Evolutionary conservation across 2,113 vertebrate genomes (phyloP), one percentile per base, ranked within the genome.

Genomic region (Elgaria multicarinata): DNA sequence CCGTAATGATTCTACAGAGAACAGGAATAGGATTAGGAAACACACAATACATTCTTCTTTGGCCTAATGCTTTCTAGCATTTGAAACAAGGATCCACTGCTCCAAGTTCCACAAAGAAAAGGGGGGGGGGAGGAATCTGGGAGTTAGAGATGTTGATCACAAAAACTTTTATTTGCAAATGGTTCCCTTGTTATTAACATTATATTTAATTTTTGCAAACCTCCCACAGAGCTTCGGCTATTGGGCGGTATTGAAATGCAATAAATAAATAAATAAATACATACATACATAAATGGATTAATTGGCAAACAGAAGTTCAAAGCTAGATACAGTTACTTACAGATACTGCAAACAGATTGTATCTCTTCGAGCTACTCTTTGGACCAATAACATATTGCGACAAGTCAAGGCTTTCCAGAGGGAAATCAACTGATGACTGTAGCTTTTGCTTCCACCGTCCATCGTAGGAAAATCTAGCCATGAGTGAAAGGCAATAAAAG

Each of bases 391-490:
- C 98, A 14, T 99, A 99, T 75, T 98, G 98, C 0, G 96, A 93
- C 83, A 99, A 97, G 95, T 99, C 99, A 96, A 99, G 98, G 91
- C 94, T 97, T 96, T 99, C 99, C 89, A 99, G 93, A 1, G 99
- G 97, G 92, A 99, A 99, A 95, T 99, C 99, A 66, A 99, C 99
- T 46, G 97, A 97, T 0, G 98, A 99, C 88, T 99, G 99, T 85
- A 99, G 97, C 94, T 99, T 99, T 95, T 99, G 99, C 85, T 99
- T 99, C 99, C 99, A 99, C 82, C 99, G 97, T 77, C 99, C 99
- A 93, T 99, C 99, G 9, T 99, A 99, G 66, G 98, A 99, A 96
- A 99, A 99, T 90, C 99, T 99, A 91, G 71, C 91, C 67, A 89
- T 39, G 7, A 91, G 91, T 13, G 31, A 44, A 58, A 83, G 31